phyloP scores from a whole-genome alignment of 1,140 invertebrate species.

The Chelonus insularis region DNA sequence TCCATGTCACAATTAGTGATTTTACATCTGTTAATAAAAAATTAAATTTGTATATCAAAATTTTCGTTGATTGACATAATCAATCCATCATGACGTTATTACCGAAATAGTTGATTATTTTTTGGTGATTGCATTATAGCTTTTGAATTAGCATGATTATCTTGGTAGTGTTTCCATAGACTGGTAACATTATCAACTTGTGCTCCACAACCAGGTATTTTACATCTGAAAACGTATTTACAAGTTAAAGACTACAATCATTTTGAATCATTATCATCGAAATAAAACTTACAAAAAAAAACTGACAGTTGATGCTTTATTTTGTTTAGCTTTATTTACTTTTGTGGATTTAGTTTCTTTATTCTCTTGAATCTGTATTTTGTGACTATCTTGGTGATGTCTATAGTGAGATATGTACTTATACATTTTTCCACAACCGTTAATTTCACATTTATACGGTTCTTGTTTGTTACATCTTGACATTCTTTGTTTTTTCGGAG shows the following conservation, averaged over 20 bases:
- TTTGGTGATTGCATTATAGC: slow-evolving; percentile 42
- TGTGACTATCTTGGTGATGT: slow-evolving; percentile 58
- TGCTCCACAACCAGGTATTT: slow-evolving; percentile 54
- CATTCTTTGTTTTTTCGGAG: slow-evolving; percentile 57
- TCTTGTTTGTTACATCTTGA: slow-evolving; percentile 53
- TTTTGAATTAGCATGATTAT: slow-evolving; percentile 56
- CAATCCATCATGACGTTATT: slow-evolving; percentile 16
- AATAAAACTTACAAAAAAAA: slow-evolving; percentile 56
- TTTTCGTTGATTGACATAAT: no score
- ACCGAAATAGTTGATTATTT: slow-evolving; percentile 51
- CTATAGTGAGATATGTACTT: slow-evolving; percentile 59
- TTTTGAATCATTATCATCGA: no score
- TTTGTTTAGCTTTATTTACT: slow-evolving; percentile 43
- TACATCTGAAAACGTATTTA: slow-evolving; percentile 48
- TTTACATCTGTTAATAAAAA: slow-evolving; percentile 53
- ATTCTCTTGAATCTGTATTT: slow-evolving; percentile 40
- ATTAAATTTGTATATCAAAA: slow-evolving; percentile 1
- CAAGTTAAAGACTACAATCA: no score
- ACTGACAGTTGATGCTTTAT: slow-evolving; percentile 53
- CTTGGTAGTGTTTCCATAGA: slow-evolving; percentile 57
- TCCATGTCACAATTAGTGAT: slow-evolving; percentile 48
- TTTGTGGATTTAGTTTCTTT: slow-evolving; percentile 41
- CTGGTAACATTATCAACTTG: slow-evolving; percentile 52
- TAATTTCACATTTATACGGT: slow-evolving; percentile 51
- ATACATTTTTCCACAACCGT: slow-evolving; percentile 55